A percentile compares a stretch with the other conserved stretches of the same genome.
Conservation (phyloP, 2,797 vertebrate genomes). For the Florisuga fusca region DNA sequence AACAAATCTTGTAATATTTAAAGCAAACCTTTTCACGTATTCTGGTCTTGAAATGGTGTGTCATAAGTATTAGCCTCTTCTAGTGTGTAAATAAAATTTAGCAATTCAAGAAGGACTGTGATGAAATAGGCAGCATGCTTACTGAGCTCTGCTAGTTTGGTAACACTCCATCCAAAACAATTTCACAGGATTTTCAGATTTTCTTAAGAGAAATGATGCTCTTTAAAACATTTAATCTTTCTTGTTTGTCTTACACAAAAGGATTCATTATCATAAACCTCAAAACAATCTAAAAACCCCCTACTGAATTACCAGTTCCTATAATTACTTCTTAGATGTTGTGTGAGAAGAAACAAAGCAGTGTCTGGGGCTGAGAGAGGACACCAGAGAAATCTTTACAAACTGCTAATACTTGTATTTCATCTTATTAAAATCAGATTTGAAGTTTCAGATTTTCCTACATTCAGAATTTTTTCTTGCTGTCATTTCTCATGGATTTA, state of each 20-base stretch:
- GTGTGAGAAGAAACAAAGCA: background rate
- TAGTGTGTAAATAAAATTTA: background rate
- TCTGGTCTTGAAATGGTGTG: background rate
- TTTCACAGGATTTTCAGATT: background rate
- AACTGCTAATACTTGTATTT: background rate
- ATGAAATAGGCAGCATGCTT: rapidly evolving
- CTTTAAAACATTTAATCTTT: background rate
- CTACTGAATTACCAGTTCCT: background rate
- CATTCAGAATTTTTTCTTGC: background rate
- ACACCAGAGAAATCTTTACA: background rate
- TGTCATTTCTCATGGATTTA: background rate
- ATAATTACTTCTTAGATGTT: background rate
- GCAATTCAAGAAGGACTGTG: background rate
- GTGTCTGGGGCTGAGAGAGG: background rate
- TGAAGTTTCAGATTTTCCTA: background rate
- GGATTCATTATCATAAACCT: background rate
- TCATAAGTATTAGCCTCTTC: background rate
- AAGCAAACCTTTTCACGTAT: background rate
- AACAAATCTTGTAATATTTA: background rate
- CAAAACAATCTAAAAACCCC: background rate
- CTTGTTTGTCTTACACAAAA: background rate
- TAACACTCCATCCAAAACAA: background rate
- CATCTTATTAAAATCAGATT: background rate
- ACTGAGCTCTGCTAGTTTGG: background rate
- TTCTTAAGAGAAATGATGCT: background rate